A percentile compares a stretch with the other conserved stretches of the same genome.
Evolutionary conservation across 2,797 vertebrate genomes (phyloP).

Genomic region (Pogonophryne albipinna): DNA sequence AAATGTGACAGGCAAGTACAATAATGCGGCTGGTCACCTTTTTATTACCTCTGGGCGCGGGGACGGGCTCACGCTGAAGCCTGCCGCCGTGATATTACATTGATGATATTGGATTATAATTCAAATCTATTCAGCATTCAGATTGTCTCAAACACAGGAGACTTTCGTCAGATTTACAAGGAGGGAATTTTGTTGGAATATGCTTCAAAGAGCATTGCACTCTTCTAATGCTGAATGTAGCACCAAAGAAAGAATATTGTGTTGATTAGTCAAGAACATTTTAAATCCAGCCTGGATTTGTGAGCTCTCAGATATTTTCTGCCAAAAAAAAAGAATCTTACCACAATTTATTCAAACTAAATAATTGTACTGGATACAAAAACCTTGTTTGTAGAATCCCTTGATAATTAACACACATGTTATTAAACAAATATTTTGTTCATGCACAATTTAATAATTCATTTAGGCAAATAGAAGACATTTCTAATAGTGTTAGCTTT

Average conservation of each 20-base stretch:
- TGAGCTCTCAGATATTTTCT: background rate
- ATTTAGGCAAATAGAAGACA: background rate
- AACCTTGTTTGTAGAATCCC: background rate
- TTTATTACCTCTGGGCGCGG: constrained; percentile 65
- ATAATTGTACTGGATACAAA: constrained; percentile 4
- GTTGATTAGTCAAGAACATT: no score
- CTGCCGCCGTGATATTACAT: constrained; percentile 35
- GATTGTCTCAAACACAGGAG: background rate
- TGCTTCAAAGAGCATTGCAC: background rate
- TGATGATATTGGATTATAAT: constrained; percentile 34
- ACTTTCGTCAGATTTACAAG: constrained; percentile 14
- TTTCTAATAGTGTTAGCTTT: background rate
- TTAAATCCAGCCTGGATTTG: background rate
- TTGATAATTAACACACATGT: background rate
- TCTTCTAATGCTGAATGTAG: background rate
- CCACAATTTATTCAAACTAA: background rate
- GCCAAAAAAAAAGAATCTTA: constrained; percentile 2
- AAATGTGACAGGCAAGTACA: constrained; percentile 58
- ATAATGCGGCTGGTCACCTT: constrained; percentile 53
- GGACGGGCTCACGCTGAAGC: constrained; percentile 18
- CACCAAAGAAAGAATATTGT: background rate
- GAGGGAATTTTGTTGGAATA: background rate
- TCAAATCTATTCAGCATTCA: constrained; percentile 25
- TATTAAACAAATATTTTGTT: background rate
- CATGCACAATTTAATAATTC: background rate